These are phyloP conservation scores for Ophion ventricosus DNA, from an alignment of 2,888 invertebrate genomes.

Conservation along the genomic window DNA sequence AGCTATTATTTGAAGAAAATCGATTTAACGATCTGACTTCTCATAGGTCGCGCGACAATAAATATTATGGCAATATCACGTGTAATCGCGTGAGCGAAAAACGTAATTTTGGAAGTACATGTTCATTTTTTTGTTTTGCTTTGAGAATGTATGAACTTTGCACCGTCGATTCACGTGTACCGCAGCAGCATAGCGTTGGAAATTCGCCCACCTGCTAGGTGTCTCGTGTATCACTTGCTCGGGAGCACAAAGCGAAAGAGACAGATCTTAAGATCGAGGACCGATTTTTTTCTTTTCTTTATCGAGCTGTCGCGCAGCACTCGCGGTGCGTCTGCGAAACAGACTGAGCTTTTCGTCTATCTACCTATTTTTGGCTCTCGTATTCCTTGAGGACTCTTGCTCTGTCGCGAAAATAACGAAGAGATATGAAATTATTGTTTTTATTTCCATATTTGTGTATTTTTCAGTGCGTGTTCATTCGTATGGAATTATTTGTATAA, in stretches of 20 bases:
- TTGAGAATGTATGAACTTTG: neutral
- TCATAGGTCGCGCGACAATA: neutral
- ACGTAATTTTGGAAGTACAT: neutral
- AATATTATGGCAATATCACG: neutral
- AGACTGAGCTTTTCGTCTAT: neutral
- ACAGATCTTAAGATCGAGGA: neutral
- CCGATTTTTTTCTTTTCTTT: neutral
- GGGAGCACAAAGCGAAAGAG: constrained; percentile 34
- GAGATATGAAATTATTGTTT: neutral
- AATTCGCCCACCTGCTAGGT: constrained; percentile 57
- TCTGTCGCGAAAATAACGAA: neutral
- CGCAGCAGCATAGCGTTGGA: constrained; percentile 17
- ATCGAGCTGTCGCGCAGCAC: neutral
- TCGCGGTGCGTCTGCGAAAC: neutral
- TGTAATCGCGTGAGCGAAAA: neutral
- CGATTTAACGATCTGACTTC: neutral
- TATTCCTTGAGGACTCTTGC: neutral
- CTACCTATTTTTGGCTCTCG: neutral
- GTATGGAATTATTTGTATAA: neutral
- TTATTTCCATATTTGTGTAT: neutral
- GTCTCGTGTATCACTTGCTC: constrained; percentile 44
- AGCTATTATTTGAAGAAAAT: neutral
- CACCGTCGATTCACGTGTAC: neutral
- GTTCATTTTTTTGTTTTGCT: neutral
- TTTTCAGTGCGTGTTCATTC: constrained; percentile 30